phyloP scores from a whole-genome alignment of 1,140 invertebrate genomes.

The Caenorhabditis tropicalis region DNA sequence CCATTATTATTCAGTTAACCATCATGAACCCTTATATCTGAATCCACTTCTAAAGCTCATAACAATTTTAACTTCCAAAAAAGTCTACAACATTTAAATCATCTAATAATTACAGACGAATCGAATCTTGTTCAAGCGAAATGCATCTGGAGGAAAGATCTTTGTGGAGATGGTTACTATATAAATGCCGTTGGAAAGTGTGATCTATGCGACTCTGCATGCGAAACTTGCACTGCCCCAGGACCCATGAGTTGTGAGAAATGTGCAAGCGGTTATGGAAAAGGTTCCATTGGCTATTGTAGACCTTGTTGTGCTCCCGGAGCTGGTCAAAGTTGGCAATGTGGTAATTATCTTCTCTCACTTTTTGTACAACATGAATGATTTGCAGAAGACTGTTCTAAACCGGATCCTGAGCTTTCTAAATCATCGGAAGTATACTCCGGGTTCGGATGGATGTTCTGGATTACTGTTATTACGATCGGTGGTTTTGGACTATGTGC shows the following conservation, averaged over 20 bases:
- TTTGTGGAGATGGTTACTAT: conserved; percentile 66
- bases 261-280: conserved; percentile 65
- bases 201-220: conserved; percentile 65
- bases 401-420: background rate
- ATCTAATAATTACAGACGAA: conserved; percentile 61
- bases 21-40: too few species aligned
- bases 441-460: conserved; percentile 18
- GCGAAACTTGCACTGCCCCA: conserved; percentile 69
- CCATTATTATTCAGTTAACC: too few species aligned
- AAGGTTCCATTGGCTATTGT: conserved; percentile 67
- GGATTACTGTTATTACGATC: background rate
- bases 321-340: conserved; percentile 48
- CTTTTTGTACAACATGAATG: background rate
- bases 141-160: conserved; percentile 65
- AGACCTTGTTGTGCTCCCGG: conserved; percentile 62
- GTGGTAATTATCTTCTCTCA: conserved; percentile 45
- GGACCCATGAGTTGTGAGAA: conserved; percentile 65
- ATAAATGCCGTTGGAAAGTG: conserved; percentile 59
- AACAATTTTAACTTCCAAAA: too few species aligned
- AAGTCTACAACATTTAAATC: too few species aligned
- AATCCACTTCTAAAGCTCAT: too few species aligned
- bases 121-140: conserved; percentile 65
- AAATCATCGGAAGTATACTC: background rate
- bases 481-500: background rate
- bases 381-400: conserved; percentile 48